phyloP scores from a whole-genome alignment of 2,888 invertebrate species.

The Volucella inanis region DNA sequence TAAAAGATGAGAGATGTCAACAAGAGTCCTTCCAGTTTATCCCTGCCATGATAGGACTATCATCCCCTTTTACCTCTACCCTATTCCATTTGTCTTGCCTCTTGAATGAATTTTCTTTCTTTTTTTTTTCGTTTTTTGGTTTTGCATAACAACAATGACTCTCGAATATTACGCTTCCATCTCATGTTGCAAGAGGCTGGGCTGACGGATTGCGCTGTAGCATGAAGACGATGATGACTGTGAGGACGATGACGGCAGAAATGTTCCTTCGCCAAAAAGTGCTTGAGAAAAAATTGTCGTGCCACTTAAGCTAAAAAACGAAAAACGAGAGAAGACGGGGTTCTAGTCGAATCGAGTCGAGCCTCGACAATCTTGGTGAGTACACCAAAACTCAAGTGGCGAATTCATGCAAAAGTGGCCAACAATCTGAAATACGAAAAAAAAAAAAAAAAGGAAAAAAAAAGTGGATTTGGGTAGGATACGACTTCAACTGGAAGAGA shows the following conservation, averaged over 20 bases:
- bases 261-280: constrained; percentile 53
- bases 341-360: constrained; percentile 51
- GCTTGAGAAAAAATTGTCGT: constrained; percentile 61
- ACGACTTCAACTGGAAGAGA: constrained; percentile 9
- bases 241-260: constrained; percentile 57
- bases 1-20: constrained; percentile 74
- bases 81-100: constrained; percentile 48
- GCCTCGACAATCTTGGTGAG: constrained; percentile 61
- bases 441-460: background rate
- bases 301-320: constrained; percentile 60
- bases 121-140: constrained; percentile 14
- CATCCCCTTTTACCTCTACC: constrained; percentile 35
- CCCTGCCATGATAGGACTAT: constrained; percentile 73
- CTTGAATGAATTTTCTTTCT: too few species aligned
- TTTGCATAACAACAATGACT: constrained; percentile 72
- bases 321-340: background rate
- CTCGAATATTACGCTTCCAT: constrained; percentile 63
- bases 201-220: constrained; percentile 57
- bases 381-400: constrained; percentile 71
- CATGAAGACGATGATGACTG: too few species aligned
- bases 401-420: constrained; percentile 74
- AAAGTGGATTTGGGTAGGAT: background rate
- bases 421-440: constrained; percentile 64
- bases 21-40: constrained; percentile 74
- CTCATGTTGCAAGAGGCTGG: constrained; percentile 52